Evolutionary conservation across 2,113 vertebrate species (phyloP), one percentile per base, ranked within the genome.

Genomic region (Symphodus melops): DNA sequence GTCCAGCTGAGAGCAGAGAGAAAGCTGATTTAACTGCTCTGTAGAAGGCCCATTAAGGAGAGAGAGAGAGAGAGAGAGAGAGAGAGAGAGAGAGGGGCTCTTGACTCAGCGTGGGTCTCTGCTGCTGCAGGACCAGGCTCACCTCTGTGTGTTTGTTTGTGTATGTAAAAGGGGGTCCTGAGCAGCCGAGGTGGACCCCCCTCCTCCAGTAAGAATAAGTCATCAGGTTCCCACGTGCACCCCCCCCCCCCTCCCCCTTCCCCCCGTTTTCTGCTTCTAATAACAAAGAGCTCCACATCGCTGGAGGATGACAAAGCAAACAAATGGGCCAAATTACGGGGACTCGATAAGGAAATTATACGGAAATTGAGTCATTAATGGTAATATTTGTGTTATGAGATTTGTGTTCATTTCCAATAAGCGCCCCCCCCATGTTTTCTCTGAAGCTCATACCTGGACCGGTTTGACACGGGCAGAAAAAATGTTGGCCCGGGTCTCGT

Each of bases 301-400:
- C 81, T 73, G 68, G 64, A 85, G 71, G 73, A 84, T 69, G 82
- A 87, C 77, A 90, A 92, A 86, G 84, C 85, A 91, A 93, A 92
- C 87, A 92, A 89, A 84, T 70, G 79, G 69, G 60, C 62, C 75
- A 80, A 86, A 88, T 93, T 81, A 88, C 7, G 13, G 67, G 64
- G 76, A 64, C 39, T 33, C 28, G 74, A 93, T 92, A 91, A 90
- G 89, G 88, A 91, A 88, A 86, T 89, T 79, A 83, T 87, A 66
- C 88, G 90, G 90, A 92, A 92, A 89, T 87, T 70, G 84, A 89
- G 75, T 84, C 90, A 88, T 88, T 85, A 71, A 81, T 79, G 87
- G 63, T 79, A 84, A 88, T 92, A 86, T 92, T 92, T 89, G 75
- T 88, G 75, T 89, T 88, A 87, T 78, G 79, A 89, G 76, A 87